A percentile compares a stretch with the other conserved stretches of the same genome.
Conservation (phyloP, 2,888 invertebrate species). For the Ecliptopera silaceata region DNA sequence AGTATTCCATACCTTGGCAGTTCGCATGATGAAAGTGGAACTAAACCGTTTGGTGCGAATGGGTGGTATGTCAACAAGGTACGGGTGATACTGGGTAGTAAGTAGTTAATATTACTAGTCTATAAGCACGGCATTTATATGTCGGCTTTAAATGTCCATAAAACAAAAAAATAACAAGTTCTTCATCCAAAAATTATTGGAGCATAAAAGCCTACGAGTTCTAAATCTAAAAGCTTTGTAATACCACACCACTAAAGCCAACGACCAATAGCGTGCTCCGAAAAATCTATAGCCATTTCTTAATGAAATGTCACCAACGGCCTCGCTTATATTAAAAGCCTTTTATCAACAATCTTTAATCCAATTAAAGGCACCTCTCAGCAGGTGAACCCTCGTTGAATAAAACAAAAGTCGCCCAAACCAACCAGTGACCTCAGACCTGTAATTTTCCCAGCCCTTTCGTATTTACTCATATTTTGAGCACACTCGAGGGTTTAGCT, state of each 20-base stretch:
- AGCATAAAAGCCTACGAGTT: background rate
- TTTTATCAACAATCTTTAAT: constrained; percentile 78
- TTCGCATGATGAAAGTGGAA: too few species aligned
- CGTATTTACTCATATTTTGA: constrained; percentile 29
- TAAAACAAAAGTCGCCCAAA: constrained; percentile 69
- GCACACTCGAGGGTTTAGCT: constrained; percentile 33
- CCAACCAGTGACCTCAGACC: constrained; percentile 48
- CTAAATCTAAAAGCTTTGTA: background rate
- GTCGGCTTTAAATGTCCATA: too few species aligned
- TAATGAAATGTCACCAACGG: constrained; percentile 68
- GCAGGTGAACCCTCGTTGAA: constrained; percentile 67
- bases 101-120: too few species aligned
- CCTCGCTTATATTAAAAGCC: constrained; percentile 67
- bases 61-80: too few species aligned
- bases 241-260: constrained; percentile 15
- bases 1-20: too few species aligned
- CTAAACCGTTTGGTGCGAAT: too few species aligned
- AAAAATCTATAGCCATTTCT: constrained; percentile 65
- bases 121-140: too few species aligned
- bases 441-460: constrained; percentile 30
- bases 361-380: constrained; percentile 73
- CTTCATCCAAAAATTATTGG: background rate
- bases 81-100: too few species aligned
- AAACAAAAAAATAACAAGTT: too few species aligned
- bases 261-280: constrained; percentile 45